phyloP scores from a whole-genome alignment of 2,797 vertebrate genomes.

The Clarias pachynema region DNA sequence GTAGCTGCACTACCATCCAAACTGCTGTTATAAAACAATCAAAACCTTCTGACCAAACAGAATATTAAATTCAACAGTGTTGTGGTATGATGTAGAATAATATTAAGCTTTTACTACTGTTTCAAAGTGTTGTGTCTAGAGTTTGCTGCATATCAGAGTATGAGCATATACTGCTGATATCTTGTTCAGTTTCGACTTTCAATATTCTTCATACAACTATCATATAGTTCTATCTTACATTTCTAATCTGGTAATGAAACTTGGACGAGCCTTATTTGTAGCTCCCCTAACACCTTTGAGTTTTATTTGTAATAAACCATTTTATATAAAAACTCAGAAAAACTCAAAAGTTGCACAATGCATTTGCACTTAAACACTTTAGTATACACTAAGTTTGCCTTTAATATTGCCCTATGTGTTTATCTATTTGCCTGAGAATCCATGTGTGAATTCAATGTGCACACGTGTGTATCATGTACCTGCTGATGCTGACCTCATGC shows the following conservation, averaged over 20 bases:
- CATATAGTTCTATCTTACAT: not conserved
- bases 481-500: slow-evolving; percentile 45
- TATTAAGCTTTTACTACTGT: not conserved
- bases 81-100: not conserved
- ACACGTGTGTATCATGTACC: slow-evolving; percentile 57
- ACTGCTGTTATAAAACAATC: not conserved
- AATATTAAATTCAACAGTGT: not conserved
- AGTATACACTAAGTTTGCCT: not conserved
- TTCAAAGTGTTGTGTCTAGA: not conserved
- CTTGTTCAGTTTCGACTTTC: not conserved
- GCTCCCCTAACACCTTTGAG: not conserved
- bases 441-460: not conserved
- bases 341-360: not conserved
- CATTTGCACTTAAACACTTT: not conserved
- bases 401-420: not conserved
- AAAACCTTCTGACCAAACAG: not conserved
- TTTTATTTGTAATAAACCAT: not conserved
- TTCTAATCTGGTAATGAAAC: not conserved
- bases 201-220: slow-evolving; percentile 4
- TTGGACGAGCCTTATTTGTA: not conserved
- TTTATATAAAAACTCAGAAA: not conserved
- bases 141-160: not conserved
- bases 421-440: not conserved
- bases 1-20: not conserved
- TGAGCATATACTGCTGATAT: slow-evolving; percentile 3